Base-by-base conservation (phyloP, 2,888 invertebrate species). In the Cosmia trapezina region DNA sequence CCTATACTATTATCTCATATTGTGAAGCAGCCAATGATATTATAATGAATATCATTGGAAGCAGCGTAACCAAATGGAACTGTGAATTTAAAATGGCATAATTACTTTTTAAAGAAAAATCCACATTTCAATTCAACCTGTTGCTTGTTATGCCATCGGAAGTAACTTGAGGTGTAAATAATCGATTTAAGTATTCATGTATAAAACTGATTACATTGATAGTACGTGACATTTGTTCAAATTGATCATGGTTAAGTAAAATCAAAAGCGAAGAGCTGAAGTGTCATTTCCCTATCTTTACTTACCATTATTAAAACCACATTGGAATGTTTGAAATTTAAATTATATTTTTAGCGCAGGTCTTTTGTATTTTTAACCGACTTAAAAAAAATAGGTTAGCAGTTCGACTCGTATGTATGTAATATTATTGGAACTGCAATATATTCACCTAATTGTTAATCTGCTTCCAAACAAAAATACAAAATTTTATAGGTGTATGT, bases 211-310 rank as follows among this genome's bases (percentile, higher is more conserved):
- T 71, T 68, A 67, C 67, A 57, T 71, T 51, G 22, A 17, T 19
- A 12, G 11, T 47, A 70, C 79, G 82, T 81, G 78, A 79, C 71
- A 81, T 70, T 79, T 12, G 59, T 79, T 22, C n/a, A 60, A 81
- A 79, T 66, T 22, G 59, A 54, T 69, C 47, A 53, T n/a, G n/a
- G n/a, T n/a, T 19, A 22, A 4, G n/a, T 60, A 47, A 33, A 49
- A 59, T 53, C 51, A 76, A 69, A 76, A 63, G 22, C 19, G 11
- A 53, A 17, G 37, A 51, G 51, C 22, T 5, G 3, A 56, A 51
- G 28, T 67, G 63, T 56, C 19, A 61, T 68, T 60, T 80, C 47
- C 45, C 12, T 57, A 54, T 43, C 33, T 11, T 47, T 33, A 8
- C 8, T 41, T 41, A 41, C 41, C 41, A 41, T 8, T 41, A 1